A percentile compares a stretch with the other conserved stretches of the same genome.
Conservation (phyloP, 2,797 vertebrate species). For the Darevskia nairensis region DNA sequence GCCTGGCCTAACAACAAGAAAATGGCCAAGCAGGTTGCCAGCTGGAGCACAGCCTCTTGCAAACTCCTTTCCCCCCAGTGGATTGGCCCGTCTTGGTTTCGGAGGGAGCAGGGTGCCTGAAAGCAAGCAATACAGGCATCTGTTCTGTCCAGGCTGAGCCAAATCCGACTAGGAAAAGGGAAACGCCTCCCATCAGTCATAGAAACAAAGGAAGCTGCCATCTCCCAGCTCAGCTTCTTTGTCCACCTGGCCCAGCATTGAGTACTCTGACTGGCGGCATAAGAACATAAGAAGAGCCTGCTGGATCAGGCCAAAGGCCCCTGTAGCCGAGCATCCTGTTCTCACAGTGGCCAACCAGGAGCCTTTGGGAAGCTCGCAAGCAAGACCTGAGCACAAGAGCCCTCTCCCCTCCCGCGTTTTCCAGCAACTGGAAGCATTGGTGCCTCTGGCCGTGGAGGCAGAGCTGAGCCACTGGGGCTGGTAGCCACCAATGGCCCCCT, state of each 20-base stretch:
- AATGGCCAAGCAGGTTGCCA: too few relatives aligned
- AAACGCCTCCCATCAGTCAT: not conserved
- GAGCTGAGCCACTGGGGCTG: too few relatives aligned
- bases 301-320: too few relatives aligned
- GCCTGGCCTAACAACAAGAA: not conserved
- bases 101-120: not conserved
- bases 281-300: too few relatives aligned
- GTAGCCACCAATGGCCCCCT: too few relatives aligned
- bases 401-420: too few relatives aligned
- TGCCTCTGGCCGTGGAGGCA: too few relatives aligned
- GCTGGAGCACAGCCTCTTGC: not conserved
- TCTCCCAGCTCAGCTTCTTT: not conserved
- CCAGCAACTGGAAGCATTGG: too few relatives aligned
- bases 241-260: not conserved
- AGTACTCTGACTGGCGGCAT: not conserved
- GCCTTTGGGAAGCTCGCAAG: too few relatives aligned
- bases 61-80: not conserved
- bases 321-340: too few relatives aligned
- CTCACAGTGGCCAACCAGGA: too few relatives aligned
- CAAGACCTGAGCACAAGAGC: too few relatives aligned
- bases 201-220: not conserved
- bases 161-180: not conserved
- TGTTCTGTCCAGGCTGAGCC: not conserved
- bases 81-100: accelerated
- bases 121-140: not conserved